Conservation (phyloP, 2,888 invertebrate genomes). For the Apodemia zela region DNA sequence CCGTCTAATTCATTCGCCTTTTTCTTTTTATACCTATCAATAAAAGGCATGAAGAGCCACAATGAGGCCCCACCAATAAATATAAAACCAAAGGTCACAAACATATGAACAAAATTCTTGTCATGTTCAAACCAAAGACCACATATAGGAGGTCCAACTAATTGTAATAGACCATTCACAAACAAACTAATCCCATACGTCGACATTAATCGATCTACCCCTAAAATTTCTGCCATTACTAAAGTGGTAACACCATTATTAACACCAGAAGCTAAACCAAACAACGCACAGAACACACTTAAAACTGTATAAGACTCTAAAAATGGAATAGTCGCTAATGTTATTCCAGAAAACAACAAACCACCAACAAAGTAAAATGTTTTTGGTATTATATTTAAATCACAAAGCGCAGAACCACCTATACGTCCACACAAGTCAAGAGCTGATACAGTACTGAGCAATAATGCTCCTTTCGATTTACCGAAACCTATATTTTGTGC, state of each 20-base stretch:
- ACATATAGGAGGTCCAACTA: slow-evolving; percentile 90
- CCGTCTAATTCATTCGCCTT: slow-evolving; percentile 32
- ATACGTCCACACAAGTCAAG: slow-evolving; percentile 91
- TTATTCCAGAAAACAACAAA: slow-evolving; percentile 87
- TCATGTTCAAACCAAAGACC: slow-evolving; percentile 85
- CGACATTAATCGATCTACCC: slow-evolving; percentile 89
- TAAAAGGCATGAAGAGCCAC: slow-evolving; percentile 89
- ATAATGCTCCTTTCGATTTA: slow-evolving; percentile 84
- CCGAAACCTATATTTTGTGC: slow-evolving; percentile 86
- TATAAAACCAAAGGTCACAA: slow-evolving; percentile 86
- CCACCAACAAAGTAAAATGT: slow-evolving; percentile 91
- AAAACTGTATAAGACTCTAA: slow-evolving; percentile 82
- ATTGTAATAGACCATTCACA: slow-evolving; percentile 89
- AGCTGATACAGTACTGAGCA: slow-evolving; percentile 90
- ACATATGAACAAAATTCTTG: slow-evolving; percentile 84
- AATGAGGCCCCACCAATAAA: slow-evolving; percentile 86
- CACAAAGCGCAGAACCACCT: slow-evolving; percentile 91
- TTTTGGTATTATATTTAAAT: slow-evolving; percentile 88
- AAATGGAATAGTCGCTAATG: slow-evolving; percentile 85
- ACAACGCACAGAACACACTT: slow-evolving; percentile 86
- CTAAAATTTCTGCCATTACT: slow-evolving; percentile 93
- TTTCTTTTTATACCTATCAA: slow-evolving; percentile 66
- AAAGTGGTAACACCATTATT: slow-evolving; percentile 93
- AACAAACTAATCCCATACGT: slow-evolving; percentile 93
- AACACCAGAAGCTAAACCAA: slow-evolving; percentile 90